Conservation (phyloP, 2,113 vertebrate genomes). For the Percopsis transmontana region DNA sequence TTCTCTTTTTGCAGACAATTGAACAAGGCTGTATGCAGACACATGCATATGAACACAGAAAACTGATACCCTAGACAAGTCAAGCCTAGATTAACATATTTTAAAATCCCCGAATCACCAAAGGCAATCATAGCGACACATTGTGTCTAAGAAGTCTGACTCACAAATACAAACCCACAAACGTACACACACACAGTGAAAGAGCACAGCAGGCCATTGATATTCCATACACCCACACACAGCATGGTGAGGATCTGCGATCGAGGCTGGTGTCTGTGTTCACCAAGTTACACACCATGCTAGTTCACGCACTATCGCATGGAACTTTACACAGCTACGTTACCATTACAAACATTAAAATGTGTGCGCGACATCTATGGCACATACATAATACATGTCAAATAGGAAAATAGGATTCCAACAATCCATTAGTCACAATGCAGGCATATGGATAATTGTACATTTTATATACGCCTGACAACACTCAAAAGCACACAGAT, state of each 20-base stretch:
- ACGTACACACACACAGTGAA: slow-evolving; percentile 37
- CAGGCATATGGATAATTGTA: neutral
- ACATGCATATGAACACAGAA: slow-evolving; percentile 47
- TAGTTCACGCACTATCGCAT: slow-evolving; percentile 44
- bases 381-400: slow-evolving; percentile 1
- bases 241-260: slow-evolving; percentile 61
- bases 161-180: slow-evolving; percentile 6
- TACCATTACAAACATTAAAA: slow-evolving; percentile 20
- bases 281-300: slow-evolving; percentile 51
- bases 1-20: slow-evolving; percentile 45
- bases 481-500: slow-evolving; percentile 18
- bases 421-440: slow-evolving; percentile 10
- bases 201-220: slow-evolving; percentile 72
- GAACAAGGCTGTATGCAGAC: slow-evolving; percentile 22
- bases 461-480: neutral
- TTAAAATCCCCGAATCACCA: slow-evolving; percentile 49
- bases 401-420: slow-evolving; percentile 17
- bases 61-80: slow-evolving; percentile 17
- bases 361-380: slow-evolving; percentile 9
- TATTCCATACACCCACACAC: slow-evolving; percentile 74
- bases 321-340: slow-evolving; percentile 22
- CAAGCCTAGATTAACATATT: slow-evolving; percentile 23
- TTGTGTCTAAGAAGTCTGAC: neutral
- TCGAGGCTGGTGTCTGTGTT: slow-evolving; percentile 53
- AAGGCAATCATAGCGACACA: slow-evolving; percentile 38